Base-by-base conservation (phyloP, 1,140 invertebrate genomes). In the Tribolium castaneum region DNA sequence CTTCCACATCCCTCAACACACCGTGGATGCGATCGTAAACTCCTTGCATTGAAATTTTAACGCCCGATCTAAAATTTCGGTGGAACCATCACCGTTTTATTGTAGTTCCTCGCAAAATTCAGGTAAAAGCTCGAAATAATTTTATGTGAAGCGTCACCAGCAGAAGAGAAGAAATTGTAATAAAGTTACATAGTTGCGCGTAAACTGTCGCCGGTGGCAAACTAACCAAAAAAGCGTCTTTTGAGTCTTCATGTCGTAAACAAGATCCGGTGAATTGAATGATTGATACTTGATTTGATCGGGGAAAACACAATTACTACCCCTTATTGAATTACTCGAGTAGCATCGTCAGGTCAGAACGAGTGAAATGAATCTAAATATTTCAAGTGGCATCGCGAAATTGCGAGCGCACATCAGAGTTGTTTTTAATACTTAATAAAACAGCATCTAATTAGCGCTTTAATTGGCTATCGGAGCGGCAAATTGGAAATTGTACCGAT, bases 401-500 rank as follows among this genome's bases (percentile, higher is more conserved):
- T 59, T 35, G 59, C 59, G 6, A 30, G 3, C 12, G 25, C 14
- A n/a, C 19, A 59, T 59, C 54, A 19, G 6, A 59, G 30, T 59
- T 35, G 59, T 66, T 66, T 66, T 66, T 66, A 66, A 66, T 66
- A 66, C 25, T 66, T 66, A 66, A 66, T 66, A 35, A 66, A 66
- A 66, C 54, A 59, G n/a, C 59, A 66, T 39, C 59, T 66, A 66
- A 66, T 66, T 66, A 66, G 59, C 5, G 59, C 59, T 66, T 66
- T 34, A 66, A 66, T 66, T 66, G 30, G 30, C 25, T 35, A 66
- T 66, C 30, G 59, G 10, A 66, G 25, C 59, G 13, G 59, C 59
- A 66, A 66, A 66, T 66, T 66, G 59, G 59, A 66, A 66, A 66
- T 66, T 66, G 59, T 66, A 66, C 34, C 59, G 59, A 66, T 66